Conservation (phyloP, 2,888 invertebrate genomes). For the Chaetogeoica ovagalla region DNA sequence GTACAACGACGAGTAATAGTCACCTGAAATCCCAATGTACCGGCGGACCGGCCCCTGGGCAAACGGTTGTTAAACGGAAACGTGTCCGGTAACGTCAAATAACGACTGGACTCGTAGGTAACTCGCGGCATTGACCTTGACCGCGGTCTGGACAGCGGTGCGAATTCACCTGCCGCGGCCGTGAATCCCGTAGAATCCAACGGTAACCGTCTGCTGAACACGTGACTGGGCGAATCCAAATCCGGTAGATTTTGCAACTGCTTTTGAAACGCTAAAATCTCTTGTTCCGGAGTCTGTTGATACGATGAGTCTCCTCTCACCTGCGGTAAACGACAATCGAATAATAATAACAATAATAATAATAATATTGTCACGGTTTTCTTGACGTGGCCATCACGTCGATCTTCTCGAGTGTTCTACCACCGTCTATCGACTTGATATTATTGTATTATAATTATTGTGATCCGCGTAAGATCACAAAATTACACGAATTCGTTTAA, state of each 20-base stretch:
- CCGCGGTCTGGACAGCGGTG: slow-evolving; percentile 59
- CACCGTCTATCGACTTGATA: too few relatives aligned
- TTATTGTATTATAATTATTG: too few relatives aligned
- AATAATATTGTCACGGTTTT: too few relatives aligned
- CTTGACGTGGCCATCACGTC: too few relatives aligned
- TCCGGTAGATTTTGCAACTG: slow-evolving; percentile 65
- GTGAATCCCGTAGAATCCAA: slow-evolving; percentile 55
- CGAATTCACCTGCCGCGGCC: slow-evolving; percentile 57
- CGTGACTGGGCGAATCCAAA: slow-evolving; percentile 59
- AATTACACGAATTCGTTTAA: too few relatives aligned
- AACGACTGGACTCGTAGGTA: slow-evolving; percentile 60
- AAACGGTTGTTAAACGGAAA: slow-evolving; percentile 56
- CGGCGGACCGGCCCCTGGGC: slow-evolving; percentile 58
- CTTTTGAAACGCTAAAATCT: slow-evolving; percentile 64
- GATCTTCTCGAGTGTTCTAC: too few relatives aligned
- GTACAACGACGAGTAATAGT: too few relatives aligned
- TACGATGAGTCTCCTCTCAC: slow-evolving; percentile 55
- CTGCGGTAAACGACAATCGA: not conserved
- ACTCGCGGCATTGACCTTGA: slow-evolving; percentile 62
- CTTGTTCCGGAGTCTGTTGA: slow-evolving; percentile 61
- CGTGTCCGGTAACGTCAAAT: slow-evolving; percentile 58
- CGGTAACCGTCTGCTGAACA: slow-evolving; percentile 53
- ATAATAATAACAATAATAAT: too few relatives aligned
- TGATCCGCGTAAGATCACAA: too few relatives aligned
- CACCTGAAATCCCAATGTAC: slow-evolving; percentile 57